Percentiles rank a stretch among this genome's conserved stretches.
These are phyloP conservation scores for Cotesia vestalis DNA, from an alignment of 1,140 invertebrate species.

Conservation along the genomic window DNA sequence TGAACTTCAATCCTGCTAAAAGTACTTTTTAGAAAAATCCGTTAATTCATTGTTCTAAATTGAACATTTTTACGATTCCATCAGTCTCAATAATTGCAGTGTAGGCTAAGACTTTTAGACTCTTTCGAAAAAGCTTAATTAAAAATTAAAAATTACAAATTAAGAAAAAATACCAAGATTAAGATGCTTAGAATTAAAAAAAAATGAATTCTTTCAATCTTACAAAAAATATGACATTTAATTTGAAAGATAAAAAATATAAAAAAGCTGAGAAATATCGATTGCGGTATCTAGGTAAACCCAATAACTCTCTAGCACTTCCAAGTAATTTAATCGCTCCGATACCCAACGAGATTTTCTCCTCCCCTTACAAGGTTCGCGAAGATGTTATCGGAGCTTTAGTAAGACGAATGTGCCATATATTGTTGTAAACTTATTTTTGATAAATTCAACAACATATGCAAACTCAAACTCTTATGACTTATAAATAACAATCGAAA, in stretches of 20 bases:
- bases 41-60: no score
- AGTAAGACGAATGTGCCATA: neutral
- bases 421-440: neutral
- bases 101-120: no score
- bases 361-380: neutral
- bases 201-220: no score
- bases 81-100: no score
- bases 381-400: constrained; percentile 4
- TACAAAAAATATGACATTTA: neutral
- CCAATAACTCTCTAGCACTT: constrained; percentile 9
- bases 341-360: neutral
- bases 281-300: neutral
- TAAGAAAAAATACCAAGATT: no score
- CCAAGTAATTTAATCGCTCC: constrained; percentile 6
- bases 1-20: no score
- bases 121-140: no score
- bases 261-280: neutral
- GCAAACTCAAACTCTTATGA: neutral
- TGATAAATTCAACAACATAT: neutral
- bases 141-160: no score
- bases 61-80: no score
- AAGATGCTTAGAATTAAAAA: no score
- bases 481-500: no score
- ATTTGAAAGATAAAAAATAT: neutral
- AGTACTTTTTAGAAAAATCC: no score